Evolutionary conservation across 2,113 vertebrate species (phyloP).

Genomic region (Hiodon tergisus): DNA sequence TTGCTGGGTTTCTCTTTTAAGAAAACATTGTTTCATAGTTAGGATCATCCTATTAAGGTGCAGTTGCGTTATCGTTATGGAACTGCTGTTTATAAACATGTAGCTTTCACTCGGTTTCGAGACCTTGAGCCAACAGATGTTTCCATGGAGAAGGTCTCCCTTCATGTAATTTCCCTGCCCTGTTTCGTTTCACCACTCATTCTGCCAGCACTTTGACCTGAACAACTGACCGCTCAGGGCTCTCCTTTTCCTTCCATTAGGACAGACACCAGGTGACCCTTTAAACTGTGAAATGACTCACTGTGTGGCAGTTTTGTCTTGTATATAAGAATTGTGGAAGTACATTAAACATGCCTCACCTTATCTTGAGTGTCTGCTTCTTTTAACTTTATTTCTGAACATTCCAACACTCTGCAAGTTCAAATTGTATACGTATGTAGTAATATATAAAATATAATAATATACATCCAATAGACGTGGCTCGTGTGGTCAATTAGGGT

Average conservation of each 20-base stretch:
- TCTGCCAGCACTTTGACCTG: constrained; percentile 19
- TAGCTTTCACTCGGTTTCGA: too few relatives aligned
- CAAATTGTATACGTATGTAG: too few relatives aligned
- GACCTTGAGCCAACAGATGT: background rate
- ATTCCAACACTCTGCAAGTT: too few relatives aligned
- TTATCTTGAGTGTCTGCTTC: constrained; percentile 10
- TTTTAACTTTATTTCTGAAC: background rate
- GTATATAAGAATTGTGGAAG: constrained; percentile 44
- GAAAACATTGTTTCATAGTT: too few relatives aligned
- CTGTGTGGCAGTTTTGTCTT: constrained; percentile 34
- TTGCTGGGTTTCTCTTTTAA: too few relatives aligned
- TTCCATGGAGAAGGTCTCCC: background rate
- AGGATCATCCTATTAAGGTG: too few relatives aligned
- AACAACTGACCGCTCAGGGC: constrained; percentile 6
- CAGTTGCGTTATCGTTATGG: too few relatives aligned
- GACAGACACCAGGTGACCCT: constrained; percentile 10
- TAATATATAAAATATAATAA: too few relatives aligned
- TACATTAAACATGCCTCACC: constrained; percentile 32
- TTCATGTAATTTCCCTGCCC: background rate
- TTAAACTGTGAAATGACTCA: constrained; percentile 28
- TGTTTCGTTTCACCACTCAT: background rate
- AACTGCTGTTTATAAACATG: too few relatives aligned
- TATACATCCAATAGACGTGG: too few relatives aligned
- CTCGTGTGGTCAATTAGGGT: too few relatives aligned
- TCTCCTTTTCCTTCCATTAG: background rate